Conservation (phyloP, 1,140 invertebrate species). For the Andricus grossulariae region DNA sequence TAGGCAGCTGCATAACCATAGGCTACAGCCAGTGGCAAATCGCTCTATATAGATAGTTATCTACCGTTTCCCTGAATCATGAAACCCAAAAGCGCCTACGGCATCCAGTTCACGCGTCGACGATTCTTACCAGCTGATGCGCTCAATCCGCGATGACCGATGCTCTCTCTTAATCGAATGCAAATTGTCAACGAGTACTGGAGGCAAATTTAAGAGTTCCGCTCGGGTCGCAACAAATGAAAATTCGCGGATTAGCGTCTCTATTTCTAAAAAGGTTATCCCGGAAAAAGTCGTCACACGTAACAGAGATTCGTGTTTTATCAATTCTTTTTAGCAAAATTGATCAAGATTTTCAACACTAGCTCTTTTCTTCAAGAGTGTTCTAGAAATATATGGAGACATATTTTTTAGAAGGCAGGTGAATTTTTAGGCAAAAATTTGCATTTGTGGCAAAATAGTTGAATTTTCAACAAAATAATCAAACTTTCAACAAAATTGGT, state of each 20-base stretch:
- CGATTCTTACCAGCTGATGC: slow-evolving; percentile 57
- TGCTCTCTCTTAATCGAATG: slow-evolving; percentile 56
- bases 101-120: slow-evolving; percentile 53
- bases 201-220: slow-evolving; percentile 12
- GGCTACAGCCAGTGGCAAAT: not conserved
- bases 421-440: too few species aligned
- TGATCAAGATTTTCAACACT: too few species aligned
- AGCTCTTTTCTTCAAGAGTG: too few species aligned
- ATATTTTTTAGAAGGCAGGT: too few species aligned
- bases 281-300: too few species aligned
- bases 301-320: not conserved
- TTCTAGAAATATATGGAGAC: too few species aligned
- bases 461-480: too few species aligned
- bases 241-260: not conserved
- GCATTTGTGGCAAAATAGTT: too few species aligned
- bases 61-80: slow-evolving; percentile 52
- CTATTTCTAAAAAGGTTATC: not conserved
- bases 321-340: not conserved
- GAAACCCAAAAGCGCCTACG: slow-evolving; percentile 56
- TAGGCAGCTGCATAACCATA: slow-evolving; percentile 17
- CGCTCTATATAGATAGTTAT: slow-evolving; percentile 20
- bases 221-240: slow-evolving; percentile 10
- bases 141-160: slow-evolving; percentile 58
- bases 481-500: too few species aligned
- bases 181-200: slow-evolving; percentile 42